Conservation (phyloP, 2,113 vertebrate species). For the Aptenodytes patagonicus region DNA sequence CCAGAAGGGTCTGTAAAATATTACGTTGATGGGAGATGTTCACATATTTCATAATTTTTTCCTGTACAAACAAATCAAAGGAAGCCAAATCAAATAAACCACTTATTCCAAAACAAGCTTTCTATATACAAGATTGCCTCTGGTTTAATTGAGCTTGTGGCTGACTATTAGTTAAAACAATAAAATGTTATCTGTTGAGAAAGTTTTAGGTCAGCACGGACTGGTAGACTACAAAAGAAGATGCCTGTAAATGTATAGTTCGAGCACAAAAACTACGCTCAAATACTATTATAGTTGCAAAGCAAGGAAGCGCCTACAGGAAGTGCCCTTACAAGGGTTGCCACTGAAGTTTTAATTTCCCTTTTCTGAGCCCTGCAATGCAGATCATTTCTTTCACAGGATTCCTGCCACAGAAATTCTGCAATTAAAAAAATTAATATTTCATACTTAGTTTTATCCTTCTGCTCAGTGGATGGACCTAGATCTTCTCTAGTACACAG, state of each 20-base stretch:
- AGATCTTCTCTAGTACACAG: not conserved
- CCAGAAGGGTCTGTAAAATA: not conserved
- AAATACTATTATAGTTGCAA: not conserved
- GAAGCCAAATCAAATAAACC: constrained; percentile 7
- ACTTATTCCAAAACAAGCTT: not conserved
- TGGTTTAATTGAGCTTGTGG: not conserved
- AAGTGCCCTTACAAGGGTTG: not conserved
- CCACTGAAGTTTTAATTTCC: not conserved
- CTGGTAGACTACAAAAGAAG: not conserved
- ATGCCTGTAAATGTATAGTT: not conserved
- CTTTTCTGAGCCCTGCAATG: not conserved
- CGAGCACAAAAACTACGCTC: not conserved
- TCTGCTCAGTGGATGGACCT: not conserved
- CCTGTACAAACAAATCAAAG: not conserved
- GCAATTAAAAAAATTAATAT: not conserved
- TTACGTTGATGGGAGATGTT: not conserved
- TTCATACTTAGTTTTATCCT: not conserved
- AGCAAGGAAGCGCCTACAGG: not conserved
- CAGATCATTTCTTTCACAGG: not conserved
- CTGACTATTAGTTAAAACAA: not conserved
- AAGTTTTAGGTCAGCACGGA: not conserved
- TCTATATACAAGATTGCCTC: not conserved
- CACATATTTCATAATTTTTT: not conserved
- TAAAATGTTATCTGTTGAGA: not conserved
- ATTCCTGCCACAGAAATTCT: not conserved